Evolutionary conservation across 2,888 invertebrate genomes (phyloP).

Genomic region (Pseudococcus viburni): DNA sequence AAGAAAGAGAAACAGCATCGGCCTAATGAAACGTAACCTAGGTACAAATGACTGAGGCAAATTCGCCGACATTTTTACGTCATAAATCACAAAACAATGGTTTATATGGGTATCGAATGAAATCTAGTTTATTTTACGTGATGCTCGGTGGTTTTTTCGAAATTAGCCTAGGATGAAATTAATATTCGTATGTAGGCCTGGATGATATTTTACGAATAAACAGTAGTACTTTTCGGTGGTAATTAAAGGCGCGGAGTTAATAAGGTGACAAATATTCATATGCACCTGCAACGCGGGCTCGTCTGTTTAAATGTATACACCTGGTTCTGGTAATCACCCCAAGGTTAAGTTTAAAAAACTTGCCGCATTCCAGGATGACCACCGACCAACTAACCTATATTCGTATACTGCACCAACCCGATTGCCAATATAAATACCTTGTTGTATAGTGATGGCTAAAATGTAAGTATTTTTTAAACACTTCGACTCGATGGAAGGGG

Average conservation of each 20-base stretch:
- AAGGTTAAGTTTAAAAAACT: conserved; percentile 65
- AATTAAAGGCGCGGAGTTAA: conserved; percentile 54
- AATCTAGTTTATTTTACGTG: not conserved
- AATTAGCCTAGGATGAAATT: not conserved
- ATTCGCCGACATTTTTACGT: not conserved
- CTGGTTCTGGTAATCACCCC: conserved; percentile 64
- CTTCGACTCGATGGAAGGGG: not conserved
- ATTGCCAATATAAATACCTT: conserved; percentile 64
- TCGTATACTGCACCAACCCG: conserved; percentile 58
- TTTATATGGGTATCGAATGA: conserved; percentile 2
- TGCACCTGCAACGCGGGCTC: conserved; percentile 58
- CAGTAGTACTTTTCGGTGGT: conserved; percentile 31
- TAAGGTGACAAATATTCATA: conserved; percentile 60
- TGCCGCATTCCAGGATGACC: conserved; percentile 66
- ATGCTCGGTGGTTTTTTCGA: not conserved
- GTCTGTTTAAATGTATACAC: conserved; percentile 25
- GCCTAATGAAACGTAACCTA: conserved; percentile 20
- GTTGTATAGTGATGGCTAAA: conserved; percentile 62
- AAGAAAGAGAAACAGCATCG: conserved; percentile 31
- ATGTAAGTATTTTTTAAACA: conserved; percentile 8
- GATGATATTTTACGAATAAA: not conserved
- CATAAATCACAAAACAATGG: conserved; percentile 33
- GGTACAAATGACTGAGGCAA: not conserved
- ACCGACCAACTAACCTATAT: conserved; percentile 66
- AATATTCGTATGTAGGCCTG: not conserved